phyloP scores from a whole-genome alignment of 1,140 invertebrate genomes.

The roundworm (Caenorhabditis elegans) region DNA sequence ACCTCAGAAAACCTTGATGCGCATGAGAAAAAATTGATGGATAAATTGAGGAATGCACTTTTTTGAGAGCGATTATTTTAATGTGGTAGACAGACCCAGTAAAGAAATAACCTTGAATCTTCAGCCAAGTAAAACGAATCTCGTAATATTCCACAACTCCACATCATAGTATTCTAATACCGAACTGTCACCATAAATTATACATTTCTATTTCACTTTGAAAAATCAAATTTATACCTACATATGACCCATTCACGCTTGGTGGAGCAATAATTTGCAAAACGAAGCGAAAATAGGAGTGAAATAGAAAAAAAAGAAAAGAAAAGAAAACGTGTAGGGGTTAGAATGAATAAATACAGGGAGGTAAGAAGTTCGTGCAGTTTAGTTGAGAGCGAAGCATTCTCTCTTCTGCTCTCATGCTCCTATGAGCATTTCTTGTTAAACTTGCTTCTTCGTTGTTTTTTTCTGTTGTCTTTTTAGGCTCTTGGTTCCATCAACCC shows the following conservation, averaged over 20 bases:
- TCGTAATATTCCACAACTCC: not conserved
- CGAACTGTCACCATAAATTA: not conserved
- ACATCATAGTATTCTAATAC: not conserved
- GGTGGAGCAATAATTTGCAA: not conserved
- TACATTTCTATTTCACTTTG: not conserved
- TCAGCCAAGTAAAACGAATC: not conserved
- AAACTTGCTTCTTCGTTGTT: not conserved
- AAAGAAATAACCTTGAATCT: not conserved
- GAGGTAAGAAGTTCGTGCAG: conserved; percentile 17
- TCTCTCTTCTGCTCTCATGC: conserved; percentile 21
- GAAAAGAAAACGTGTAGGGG: not conserved
- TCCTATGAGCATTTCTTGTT: conserved; percentile 14
- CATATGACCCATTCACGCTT: not conserved
- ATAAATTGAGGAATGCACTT: conserved; percentile 10
- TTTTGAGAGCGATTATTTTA: not conserved
- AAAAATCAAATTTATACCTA: not conserved
- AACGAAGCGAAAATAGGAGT: not conserved
- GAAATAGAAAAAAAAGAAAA: not conserved
- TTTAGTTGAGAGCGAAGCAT: conserved; percentile 8
- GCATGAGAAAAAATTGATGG: not conserved
- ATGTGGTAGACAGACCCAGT: not conserved
- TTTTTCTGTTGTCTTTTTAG: not conserved
- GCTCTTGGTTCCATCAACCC: not conserved
- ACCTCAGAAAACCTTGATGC: not conserved
- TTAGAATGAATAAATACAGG: not conserved